phyloP scores from a whole-genome alignment of 2,888 invertebrate species.

The Coleophora deauratella region DNA sequence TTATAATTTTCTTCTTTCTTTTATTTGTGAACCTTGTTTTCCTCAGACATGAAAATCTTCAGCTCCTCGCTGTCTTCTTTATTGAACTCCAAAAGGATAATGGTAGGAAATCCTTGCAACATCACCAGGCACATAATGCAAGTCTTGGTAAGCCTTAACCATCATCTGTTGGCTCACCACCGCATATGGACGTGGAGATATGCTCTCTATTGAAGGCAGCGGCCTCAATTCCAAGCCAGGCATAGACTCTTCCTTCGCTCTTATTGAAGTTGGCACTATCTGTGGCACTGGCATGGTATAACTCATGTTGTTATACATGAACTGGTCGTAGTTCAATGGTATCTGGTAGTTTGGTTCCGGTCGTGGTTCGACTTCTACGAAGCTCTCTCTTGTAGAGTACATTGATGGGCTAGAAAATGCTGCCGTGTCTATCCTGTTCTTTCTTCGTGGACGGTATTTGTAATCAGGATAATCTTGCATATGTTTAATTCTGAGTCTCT shows the following conservation, averaged over 20 bases:
- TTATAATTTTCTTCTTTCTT: too few relatives aligned
- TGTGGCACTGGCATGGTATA: constrained; percentile 55
- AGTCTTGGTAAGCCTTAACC: constrained; percentile 65
- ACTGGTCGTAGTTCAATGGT: constrained; percentile 50
- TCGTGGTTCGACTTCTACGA: constrained; percentile 54
- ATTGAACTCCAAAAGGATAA: constrained; percentile 64
- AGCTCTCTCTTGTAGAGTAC: constrained; percentile 45
- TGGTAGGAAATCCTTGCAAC: constrained; percentile 63
- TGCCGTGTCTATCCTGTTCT: constrained; percentile 67
- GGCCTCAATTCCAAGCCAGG: constrained; percentile 53
- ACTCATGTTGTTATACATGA: constrained; percentile 61
- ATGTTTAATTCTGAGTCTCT: constrained; percentile 80
- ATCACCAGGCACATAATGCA: constrained; percentile 60
- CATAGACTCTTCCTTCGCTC: constrained; percentile 50
- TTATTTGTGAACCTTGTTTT: too few relatives aligned
- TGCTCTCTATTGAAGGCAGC: constrained; percentile 64
- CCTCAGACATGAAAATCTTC: too few relatives aligned
- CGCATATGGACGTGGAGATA: constrained; percentile 59
- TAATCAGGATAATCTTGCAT: constrained; percentile 83
- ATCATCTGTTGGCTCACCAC: constrained; percentile 68
- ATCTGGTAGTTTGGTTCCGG: constrained; percentile 46
- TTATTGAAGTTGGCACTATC: constrained; percentile 38
- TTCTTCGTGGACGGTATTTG: constrained; percentile 79
- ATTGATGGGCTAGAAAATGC: constrained; percentile 39
- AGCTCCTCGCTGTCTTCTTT: constrained; percentile 10